Percentiles rank a stretch among this genome's conserved stretches.
These are phyloP conservation scores for Papilio protenor DNA, from an alignment of 2,888 invertebrate species.

Conservation along the genomic window DNA sequence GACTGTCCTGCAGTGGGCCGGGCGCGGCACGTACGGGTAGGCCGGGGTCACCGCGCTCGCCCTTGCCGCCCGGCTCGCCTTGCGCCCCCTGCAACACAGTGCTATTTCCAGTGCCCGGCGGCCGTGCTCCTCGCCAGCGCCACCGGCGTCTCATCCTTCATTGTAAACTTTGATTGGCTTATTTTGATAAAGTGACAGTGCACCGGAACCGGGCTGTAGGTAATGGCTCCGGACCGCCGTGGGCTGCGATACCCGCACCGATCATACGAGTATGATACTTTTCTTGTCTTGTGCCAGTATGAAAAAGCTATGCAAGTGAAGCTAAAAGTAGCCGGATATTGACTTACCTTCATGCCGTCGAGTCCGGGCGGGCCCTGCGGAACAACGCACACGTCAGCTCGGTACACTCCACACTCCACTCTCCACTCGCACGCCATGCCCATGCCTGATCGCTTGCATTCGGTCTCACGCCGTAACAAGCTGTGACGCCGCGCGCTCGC, in stretches of 20 bases:
- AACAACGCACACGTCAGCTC: constrained; percentile 76
- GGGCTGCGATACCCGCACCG: neutral
- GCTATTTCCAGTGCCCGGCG: constrained; percentile 64
- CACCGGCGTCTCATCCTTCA: neutral
- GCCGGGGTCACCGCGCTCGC: constrained; percentile 96
- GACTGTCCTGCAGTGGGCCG: neutral
- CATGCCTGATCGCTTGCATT: constrained; percentile 2
- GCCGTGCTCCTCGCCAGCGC: constrained; percentile 34
- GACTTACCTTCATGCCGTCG: constrained; percentile 97
- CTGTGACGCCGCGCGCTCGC: neutral
- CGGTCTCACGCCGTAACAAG: neutral
- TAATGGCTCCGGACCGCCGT: neutral
- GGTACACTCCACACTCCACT: constrained; percentile 30
- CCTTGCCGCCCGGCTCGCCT: constrained; percentile 96
- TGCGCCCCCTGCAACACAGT: constrained; percentile 91
- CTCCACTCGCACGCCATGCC: neutral
- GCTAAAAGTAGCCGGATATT: neutral
- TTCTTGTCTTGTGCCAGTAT: neutral
- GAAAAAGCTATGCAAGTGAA: constrained; percentile 62
- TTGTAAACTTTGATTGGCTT: neutral
- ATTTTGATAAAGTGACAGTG: neutral
- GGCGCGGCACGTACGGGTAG: constrained; percentile 89
- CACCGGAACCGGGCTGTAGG: neutral
- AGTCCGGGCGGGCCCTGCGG: constrained; percentile 95
- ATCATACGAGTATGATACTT: neutral